phyloP scores from a whole-genome alignment of 2,888 invertebrate genomes.

The Belgica antarctica region DNA sequence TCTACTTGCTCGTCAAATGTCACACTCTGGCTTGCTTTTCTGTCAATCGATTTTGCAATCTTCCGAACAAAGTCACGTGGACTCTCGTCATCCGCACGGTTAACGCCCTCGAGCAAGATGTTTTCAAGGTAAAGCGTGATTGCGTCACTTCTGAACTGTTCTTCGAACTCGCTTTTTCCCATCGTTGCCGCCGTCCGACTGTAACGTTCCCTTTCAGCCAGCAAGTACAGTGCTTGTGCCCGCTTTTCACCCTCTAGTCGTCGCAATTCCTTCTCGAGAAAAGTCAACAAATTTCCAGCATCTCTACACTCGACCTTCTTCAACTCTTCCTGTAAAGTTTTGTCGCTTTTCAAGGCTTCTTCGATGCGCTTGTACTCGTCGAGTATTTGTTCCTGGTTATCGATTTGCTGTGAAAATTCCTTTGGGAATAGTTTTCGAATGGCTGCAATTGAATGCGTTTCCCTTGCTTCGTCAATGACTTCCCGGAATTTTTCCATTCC shows the following conservation, averaged over 20 bases:
- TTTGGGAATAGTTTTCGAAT: constrained; percentile 47
- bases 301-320: constrained; percentile 70
- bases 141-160: constrained; percentile 63
- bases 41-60: constrained; percentile 61
- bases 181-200: constrained; percentile 78
- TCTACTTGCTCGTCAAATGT: constrained; percentile 51
- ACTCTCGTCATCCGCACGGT: constrained; percentile 59
- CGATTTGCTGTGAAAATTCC: constrained; percentile 53
- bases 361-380: constrained; percentile 50
- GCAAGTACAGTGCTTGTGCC: constrained; percentile 73
- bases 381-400: constrained; percentile 49
- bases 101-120: constrained; percentile 62
- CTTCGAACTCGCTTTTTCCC: constrained; percentile 73
- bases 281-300: constrained; percentile 69
- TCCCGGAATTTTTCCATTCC: constrained; percentile 68
- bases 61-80: constrained; percentile 58
- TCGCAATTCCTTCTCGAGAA: constrained; percentile 73
- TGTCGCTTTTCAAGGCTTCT: constrained; percentile 47
- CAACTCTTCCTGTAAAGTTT: constrained; percentile 62
- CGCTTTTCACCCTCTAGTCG: constrained; percentile 74
- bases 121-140: constrained; percentile 65
- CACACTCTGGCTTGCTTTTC: constrained; percentile 53
- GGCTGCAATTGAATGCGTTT: constrained; percentile 58
- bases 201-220: constrained; percentile 74
- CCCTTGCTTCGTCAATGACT: constrained; percentile 69